A percentile compares a stretch with the other conserved stretches of the same genome.
Conservation (phyloP, 2,888 invertebrate genomes). For the Blera fallax region DNA sequence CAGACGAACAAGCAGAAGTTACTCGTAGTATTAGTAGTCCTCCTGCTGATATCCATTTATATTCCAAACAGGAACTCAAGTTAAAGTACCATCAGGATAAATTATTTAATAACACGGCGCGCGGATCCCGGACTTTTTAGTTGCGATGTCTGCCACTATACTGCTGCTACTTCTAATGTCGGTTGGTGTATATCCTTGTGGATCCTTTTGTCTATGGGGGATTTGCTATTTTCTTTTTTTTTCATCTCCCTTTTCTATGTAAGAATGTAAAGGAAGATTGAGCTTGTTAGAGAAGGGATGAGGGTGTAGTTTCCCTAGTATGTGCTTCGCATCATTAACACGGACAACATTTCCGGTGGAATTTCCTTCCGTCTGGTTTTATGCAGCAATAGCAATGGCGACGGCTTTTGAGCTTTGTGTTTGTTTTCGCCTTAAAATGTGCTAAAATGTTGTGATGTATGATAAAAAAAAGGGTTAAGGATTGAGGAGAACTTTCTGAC, state of each 20-base stretch:
- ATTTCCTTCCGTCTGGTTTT: constrained; percentile 63
- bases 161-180: constrained; percentile 22
- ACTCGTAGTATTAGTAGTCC: not conserved
- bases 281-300: constrained; percentile 1
- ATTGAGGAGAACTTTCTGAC: constrained; percentile 37
- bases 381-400: constrained; percentile 44
- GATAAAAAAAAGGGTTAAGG: constrained; percentile 13
- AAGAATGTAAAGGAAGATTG: constrained; percentile 6
- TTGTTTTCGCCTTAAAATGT: constrained; percentile 68
- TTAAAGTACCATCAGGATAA: constrained; percentile 73
- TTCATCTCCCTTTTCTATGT: not conserved
- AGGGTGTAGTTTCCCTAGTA: constrained; percentile 34
- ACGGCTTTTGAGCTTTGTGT: constrained; percentile 69
- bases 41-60: constrained; percentile 67
- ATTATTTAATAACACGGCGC: constrained; percentile 72
- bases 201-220: constrained; percentile 61
- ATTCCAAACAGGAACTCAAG: constrained; percentile 72
- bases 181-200: constrained; percentile 38
- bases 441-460: constrained; percentile 69
- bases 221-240: constrained; percentile 29
- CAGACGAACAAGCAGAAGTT: not conserved
- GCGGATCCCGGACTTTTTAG: constrained; percentile 62
- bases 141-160: constrained; percentile 42
- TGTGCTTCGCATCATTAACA: constrained; percentile 72
- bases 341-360: constrained; percentile 72